phyloP scores from a whole-genome alignment of 2,888 invertebrate species.

The Chrysodeixis includens region DNA sequence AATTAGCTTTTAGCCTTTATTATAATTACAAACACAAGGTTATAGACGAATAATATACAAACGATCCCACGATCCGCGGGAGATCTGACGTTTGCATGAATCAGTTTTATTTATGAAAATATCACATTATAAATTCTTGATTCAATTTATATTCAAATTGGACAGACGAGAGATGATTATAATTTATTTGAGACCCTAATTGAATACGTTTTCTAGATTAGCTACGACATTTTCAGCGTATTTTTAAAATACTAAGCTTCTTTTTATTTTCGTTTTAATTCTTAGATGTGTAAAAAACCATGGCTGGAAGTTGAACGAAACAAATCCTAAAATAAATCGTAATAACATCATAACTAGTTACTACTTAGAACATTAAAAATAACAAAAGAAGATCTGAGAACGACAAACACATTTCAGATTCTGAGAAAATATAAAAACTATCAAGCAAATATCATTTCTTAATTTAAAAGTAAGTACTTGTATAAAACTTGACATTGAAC shows the following conservation, averaged over 20 bases:
- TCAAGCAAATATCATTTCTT: slow-evolving; percentile 27
- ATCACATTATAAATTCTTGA: slow-evolving; percentile 17
- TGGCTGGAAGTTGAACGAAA: not conserved
- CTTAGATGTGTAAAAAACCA: not conserved
- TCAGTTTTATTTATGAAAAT: slow-evolving; percentile 6
- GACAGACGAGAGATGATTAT: not conserved
- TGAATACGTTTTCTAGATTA: slow-evolving; percentile 9
- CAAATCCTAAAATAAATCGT: not conserved
- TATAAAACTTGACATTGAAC: slow-evolving; percentile 53
- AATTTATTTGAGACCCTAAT: slow-evolving; percentile 18
- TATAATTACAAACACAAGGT: not conserved
- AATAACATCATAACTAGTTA: not conserved
- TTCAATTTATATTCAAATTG: slow-evolving; percentile 21
- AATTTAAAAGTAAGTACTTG: slow-evolving; percentile 30
- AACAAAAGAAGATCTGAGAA: slow-evolving; percentile 1
- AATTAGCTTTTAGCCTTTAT: not conserved
- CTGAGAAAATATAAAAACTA: slow-evolving; percentile 1
- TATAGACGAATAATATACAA: not conserved
- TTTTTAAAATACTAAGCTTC: not conserved
- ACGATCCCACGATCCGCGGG: not conserved
- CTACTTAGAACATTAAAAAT: not conserved
- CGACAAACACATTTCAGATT: not conserved
- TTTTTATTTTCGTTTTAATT: not conserved
- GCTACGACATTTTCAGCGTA: not conserved
- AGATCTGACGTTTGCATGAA: not conserved